A percentile compares a stretch with the other conserved stretches of the same genome.
phyloP scores from a whole-genome alignment of 2,888 invertebrate genomes.

The Tortrix viridana region DNA sequence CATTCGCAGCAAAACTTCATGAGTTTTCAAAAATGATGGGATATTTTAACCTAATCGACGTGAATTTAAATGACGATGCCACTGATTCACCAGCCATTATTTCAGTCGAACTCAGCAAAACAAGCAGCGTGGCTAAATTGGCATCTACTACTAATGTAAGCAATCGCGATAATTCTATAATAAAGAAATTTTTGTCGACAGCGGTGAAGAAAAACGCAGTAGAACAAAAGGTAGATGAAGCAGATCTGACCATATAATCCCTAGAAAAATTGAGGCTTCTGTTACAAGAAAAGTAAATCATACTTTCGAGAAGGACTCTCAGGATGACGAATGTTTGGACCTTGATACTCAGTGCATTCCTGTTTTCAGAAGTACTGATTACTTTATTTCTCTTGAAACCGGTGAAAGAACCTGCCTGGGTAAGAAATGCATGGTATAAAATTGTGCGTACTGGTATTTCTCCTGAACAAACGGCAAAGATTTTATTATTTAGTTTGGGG shows the following conservation, averaged over 20 bases:
- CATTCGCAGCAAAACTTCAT: conserved; percentile 67
- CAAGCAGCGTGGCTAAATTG: conserved; percentile 46
- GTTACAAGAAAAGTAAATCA: no score
- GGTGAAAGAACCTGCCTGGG: conserved; percentile 54
- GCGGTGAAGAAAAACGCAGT: background rate
- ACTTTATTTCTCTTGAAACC: conserved; percentile 63
- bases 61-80: conserved; percentile 46
- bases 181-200: conserved; percentile 52
- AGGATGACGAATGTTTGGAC: conserved; percentile 63
- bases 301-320: background rate
- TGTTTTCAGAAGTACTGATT: conserved; percentile 56
- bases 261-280: no score
- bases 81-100: conserved; percentile 24
- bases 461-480: conserved; percentile 46
- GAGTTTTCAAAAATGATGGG: conserved; percentile 68
- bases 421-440: conserved; percentile 59
- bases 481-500: conserved; percentile 45
- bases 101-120: background rate
- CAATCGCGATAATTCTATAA: conserved; percentile 49
- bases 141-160: conserved; percentile 54
- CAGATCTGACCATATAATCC: no score
- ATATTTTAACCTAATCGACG: conserved; percentile 62
- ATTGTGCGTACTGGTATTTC: conserved; percentile 41
- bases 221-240: no score
- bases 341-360: conserved; percentile 45